Conservation (phyloP, 2,113 vertebrate genomes). For the Grallaria varia region DNA sequence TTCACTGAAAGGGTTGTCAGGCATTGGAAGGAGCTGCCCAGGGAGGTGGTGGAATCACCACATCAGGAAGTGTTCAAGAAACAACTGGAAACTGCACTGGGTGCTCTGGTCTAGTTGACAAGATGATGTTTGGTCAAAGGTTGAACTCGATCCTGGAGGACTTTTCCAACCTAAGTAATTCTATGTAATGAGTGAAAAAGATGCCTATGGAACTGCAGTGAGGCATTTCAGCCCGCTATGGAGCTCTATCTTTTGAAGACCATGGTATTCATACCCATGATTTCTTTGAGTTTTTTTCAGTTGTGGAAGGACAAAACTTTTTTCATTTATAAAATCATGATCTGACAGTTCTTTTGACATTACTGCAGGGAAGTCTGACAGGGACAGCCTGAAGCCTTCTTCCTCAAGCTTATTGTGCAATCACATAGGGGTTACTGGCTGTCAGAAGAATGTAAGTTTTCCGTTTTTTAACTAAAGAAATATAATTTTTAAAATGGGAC, state of each 20-base stretch:
- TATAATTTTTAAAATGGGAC: neutral
- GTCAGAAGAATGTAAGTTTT: neutral
- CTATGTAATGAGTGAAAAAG: neutral
- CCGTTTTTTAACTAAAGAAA: neutral
- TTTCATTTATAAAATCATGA: neutral
- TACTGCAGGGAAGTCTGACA: neutral
- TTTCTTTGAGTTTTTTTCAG: neutral
- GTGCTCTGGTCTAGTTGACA: neutral
- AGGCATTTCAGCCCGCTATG: neutral
- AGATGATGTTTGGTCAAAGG: fast-evolving
- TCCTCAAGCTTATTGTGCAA: neutral
- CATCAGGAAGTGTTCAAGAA: neutral
- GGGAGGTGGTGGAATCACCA: neutral
- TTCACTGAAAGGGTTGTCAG: neutral
- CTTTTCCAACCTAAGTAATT: neutral
- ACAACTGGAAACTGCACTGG: neutral
- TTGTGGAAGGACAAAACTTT: neutral
- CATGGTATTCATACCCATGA: fast-evolving
- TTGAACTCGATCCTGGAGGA: neutral
- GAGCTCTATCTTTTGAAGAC: neutral
- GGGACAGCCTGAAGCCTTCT: neutral
- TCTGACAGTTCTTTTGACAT: neutral
- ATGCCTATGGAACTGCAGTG: neutral
- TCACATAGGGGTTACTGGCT: neutral
- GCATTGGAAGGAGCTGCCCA: neutral